Evolutionary conservation across 2,113 vertebrate genomes (phyloP), one percentile per base, ranked within the genome.

Genomic region (Sander vitreus): DNA sequence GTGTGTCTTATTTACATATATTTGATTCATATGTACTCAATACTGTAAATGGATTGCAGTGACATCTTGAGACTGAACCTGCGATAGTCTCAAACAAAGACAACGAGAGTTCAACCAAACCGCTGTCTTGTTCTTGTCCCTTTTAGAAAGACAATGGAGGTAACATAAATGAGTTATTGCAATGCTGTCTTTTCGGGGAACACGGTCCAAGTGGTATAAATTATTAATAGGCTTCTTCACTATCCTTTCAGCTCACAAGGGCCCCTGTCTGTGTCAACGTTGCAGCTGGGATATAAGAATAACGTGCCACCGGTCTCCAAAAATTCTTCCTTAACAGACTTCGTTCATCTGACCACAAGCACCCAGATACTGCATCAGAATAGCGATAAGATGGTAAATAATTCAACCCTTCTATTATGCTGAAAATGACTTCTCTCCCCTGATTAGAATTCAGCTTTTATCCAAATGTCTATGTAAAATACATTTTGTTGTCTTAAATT

Each of bases 221-320:
- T 93, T 90, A 93, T 93, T 93, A 85, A 93, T 87, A 81, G 78
- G 68, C 86, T 77, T 89, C 76, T 91, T 90, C 80, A 75, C 85
- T 91, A 85, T 77, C 90, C 80, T 92, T 91, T 87, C 85, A 88
- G 85, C 78, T 89, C 88, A 87, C 88, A 83, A 74, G 86, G 86
- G 75, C 84, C 82, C 58, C 53, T 30, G 73, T 87, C 90, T 86
- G 71, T 86, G 76, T 89, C 81, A 78, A 86, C 76, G 79, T 85
- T 83, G 80, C 79, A 78, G 78, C 79, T 81, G 88, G 82, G 76
- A 86, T 75, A 86, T 51, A 87, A 88, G 81, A 90, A 86, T 63
- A 91, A 77, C 27, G 23, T 67, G 60, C 47, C 54, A 68, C 62
- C 13, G 18, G n/a, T 73, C 73, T 86, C 81, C 48, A 53, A 78